Conservation (phyloP, 1,140 invertebrate species). For the Rhyacophila brunnea region DNA sequence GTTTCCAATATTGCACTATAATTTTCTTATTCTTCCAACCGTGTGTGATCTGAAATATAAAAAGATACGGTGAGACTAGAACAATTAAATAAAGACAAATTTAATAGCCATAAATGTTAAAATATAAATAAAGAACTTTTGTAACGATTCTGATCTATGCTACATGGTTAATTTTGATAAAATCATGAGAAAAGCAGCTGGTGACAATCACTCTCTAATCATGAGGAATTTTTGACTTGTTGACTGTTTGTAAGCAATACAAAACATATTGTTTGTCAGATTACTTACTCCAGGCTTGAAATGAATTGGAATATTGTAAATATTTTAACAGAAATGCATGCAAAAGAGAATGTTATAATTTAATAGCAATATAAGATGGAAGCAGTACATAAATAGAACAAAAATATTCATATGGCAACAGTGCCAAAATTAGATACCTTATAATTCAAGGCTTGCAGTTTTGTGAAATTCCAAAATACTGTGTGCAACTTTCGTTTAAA, state of each 20-base stretch:
- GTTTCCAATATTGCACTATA: too few relatives aligned
- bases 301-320: not conserved
- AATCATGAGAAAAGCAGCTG: not conserved
- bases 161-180: not conserved
- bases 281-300: not conserved
- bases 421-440: constrained; percentile 29
- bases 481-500: not conserved
- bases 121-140: too few relatives aligned
- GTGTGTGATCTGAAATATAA: too few relatives aligned
- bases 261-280: too few relatives aligned
- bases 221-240: not conserved
- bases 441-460: constrained; percentile 27
- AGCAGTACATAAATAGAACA: constrained; percentile 30
- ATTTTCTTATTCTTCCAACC: too few relatives aligned
- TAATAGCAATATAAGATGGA: constrained; percentile 28
- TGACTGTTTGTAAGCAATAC: too few relatives aligned
- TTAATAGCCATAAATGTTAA: too few relatives aligned
- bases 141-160: too few relatives aligned
- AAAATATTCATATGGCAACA: constrained; percentile 31
- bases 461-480: constrained; percentile 7
- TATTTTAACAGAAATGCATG: too few relatives aligned
- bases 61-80: too few relatives aligned
- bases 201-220: not conserved
- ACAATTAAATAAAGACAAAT: too few relatives aligned
- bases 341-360: constrained; percentile 22